Evolutionary conservation across 1,140 invertebrate genomes (phyloP), one percentile per base, ranked within the genome.

Genomic region (Spodoptera frugiperda): DNA sequence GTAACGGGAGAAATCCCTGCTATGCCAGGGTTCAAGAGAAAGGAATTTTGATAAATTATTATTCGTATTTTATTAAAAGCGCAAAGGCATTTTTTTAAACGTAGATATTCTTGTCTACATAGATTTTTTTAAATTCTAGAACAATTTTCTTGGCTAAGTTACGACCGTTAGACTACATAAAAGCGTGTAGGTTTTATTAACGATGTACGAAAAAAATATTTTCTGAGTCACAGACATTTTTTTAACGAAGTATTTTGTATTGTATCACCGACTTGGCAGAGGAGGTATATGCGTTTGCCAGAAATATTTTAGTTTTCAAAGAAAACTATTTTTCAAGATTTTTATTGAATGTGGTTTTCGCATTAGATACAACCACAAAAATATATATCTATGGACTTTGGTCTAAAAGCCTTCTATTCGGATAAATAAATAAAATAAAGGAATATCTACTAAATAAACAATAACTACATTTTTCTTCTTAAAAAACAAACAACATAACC

Each of bases 221-320:
- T 65, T 65, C 39, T 65, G 61, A 65, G 61, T 61, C 61, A 68
- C 61, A 68, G 49, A 74, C 73, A 74, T 77, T 44, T 72, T 68
- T 61, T 57, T 76, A n/a, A 67, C 39, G 46, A 67, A 11, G 39
- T 49, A 61, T 44, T 30, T 30, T 46, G 19, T 51, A n/a, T 68
- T 68, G 46, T 51, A 49, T 68, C n/a, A 68, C 65, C 65, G 49
- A 68, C 65, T 68, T 68, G 65, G 65, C 65, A 68, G 65, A 68
- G 65, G 48, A 49, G 49, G 46, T 19, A 61, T 33, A 51, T 53
- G 49, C 53, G 65, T 68, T 68, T 68, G 65, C 65, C 65, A 68
- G 39, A 12, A 19, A 53, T 51, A 68, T 68, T 68, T 68, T 51
- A 33, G 30, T n/a, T 30, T 39, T 39, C n/a, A 39, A 15, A 61